Base-by-base conservation (phyloP, 2,888 invertebrate species). In the Phaonia tiefii region DNA sequence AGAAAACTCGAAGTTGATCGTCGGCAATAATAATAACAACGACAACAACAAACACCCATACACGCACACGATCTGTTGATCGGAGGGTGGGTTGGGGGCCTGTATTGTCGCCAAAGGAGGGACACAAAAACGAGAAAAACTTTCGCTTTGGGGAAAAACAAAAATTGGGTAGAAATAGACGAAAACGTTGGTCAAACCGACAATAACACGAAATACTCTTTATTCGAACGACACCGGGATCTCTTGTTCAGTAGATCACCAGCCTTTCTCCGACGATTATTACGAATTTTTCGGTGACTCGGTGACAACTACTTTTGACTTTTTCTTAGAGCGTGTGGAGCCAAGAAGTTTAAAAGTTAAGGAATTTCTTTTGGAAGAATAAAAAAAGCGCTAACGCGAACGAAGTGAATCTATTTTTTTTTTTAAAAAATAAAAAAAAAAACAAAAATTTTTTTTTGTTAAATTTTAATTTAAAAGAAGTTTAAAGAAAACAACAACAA, bases 221-320 rank as follows among this genome's bases (percentile, higher is more conserved):
- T 89, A 90, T 90, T 91, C 91, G 91, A 91, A 91, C 91, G 91
- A 91, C 89, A 89, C 89, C 89, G 91, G 90, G 90, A 91, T 91
- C 91, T 90, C 90, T 90, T 90, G 91, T 91, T 91, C 90, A 91
- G 91, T 91, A 91, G 91, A 91, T 91, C 91, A 91, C 91, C 91
- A 91, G 91, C 91, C 90, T 90, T 89, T 88, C 91, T 91, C 91
- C 91, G 91, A 91, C 91, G 90, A 90, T 90, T 90, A 90, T 89
- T 89, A 89, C 90, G 90, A 90, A 89, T 89, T 86, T 85, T 88
- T 89, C 90, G 90, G 90, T 89, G 89, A 90, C 88, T 89, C 90
- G 91, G 91, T 90, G 91, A 90, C 90, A 90, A 89, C 90, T 90
- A 90, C 89, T 75, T 78, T 75, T 75, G 67, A 89, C 83, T 86